Evolutionary conservation across 2,888 invertebrate species (phyloP), one percentile per base, ranked within the genome.

Genomic region (Leptopilina myrica): DNA sequence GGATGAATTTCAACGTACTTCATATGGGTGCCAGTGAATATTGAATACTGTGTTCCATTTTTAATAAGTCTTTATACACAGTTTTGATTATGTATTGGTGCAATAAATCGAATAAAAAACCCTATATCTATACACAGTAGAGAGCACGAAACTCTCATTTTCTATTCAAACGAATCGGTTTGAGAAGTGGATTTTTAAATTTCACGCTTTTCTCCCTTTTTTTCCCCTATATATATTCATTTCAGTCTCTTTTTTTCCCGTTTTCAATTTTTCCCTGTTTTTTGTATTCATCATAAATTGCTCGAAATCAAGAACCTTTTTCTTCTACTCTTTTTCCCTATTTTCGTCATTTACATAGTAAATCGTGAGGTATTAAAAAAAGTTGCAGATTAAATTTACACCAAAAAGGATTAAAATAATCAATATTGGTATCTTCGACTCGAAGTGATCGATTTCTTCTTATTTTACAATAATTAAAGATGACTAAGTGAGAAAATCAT

Each of bases 1-100:
- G 33, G 53, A 15, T 73, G 69, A 6, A 73, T 73, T 73, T 56
- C 69, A 73, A 56, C 56, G 33, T 26, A n/a, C 56, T 73, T 73
- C 14, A 56, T 53, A 53, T 56, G 26, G 8, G 8, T 53, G 26
- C 49, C 26, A 26, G 69, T 49, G 49, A 49, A 69, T 73, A 56
- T 73, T 53, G 56, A 4, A 40, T 56, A 53, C 73, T 56, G 8
- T 56, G 7, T n/a, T 33, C n/a, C n/a, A 73, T 56, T 73, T 56
- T 69, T 53, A 26, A 69, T 69, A 26, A 20, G 7, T 69, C 53
- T 7, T 40, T 49, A 49, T 49, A 49, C 49, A 49, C 33, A 40
- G 7, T 26, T 33, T 11, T 26, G 14, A 33, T 40, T 2, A n/a
- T 40, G 40, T 40, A 65, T n/a, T 14, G 14, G 11, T 26, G 14